phyloP scores from a whole-genome alignment of 2,888 invertebrate species.

The Mythimna ferrago region DNA sequence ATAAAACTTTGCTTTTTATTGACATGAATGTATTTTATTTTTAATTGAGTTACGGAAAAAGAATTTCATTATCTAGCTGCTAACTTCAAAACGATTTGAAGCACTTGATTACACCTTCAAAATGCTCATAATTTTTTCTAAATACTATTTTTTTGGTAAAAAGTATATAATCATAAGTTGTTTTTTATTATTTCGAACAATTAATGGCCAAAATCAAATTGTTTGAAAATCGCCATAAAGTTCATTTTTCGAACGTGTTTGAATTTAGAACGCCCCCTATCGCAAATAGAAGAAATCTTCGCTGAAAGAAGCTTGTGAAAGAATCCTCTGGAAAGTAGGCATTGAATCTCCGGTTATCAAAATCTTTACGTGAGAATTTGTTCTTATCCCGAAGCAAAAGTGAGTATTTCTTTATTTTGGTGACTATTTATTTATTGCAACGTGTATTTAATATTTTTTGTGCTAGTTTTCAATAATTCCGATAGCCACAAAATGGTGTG shows the following conservation, averaged over 20 bases:
- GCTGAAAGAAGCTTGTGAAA: slow-evolving; percentile 90
- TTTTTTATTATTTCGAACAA: slow-evolving; percentile 26
- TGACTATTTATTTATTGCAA: slow-evolving; percentile 59
- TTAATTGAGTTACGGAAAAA: neutral
- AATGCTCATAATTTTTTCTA: neutral
- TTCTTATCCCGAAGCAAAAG: slow-evolving; percentile 86
- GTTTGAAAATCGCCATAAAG: slow-evolving; percentile 56
- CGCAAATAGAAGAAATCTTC: slow-evolving; percentile 77
- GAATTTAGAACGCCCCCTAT: slow-evolving; percentile 88
- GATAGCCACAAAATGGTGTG: slow-evolving; percentile 75
- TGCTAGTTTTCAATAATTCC: slow-evolving; percentile 64
- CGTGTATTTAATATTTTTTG: slow-evolving; percentile 58
- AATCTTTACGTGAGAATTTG: slow-evolving; percentile 90
- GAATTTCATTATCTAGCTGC: neutral
- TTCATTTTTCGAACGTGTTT: slow-evolving; percentile 80
- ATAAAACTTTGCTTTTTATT: neutral
- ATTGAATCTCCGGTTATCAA: slow-evolving; percentile 89
- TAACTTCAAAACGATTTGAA: neutral
- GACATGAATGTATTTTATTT: neutral
- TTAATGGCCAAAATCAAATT: slow-evolving; percentile 67
- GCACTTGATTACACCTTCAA: too few species aligned
- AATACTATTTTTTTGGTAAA: slow-evolving; percentile 11
- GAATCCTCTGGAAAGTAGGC: slow-evolving; percentile 90
- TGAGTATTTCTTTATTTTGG: slow-evolving; percentile 81
- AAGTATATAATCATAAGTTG: neutral